phyloP scores from a whole-genome alignment of 2,113 vertebrate species.

The Ahaetulla prasina region DNA sequence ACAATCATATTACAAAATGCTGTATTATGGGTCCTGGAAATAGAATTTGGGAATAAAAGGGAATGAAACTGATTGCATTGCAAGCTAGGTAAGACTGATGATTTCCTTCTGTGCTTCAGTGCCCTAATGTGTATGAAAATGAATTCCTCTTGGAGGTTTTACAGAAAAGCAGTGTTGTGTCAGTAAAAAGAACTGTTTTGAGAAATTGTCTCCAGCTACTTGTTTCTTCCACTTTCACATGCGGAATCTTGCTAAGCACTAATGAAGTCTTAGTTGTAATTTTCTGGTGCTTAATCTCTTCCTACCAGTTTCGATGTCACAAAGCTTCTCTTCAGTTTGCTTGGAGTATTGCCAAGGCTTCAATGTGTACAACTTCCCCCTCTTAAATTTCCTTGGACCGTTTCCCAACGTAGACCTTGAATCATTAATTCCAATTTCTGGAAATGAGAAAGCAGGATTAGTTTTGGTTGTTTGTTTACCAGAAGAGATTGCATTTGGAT shows the following conservation, averaged over 20 bases:
- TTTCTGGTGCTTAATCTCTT: slow-evolving; percentile 21
- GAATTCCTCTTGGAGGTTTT: slow-evolving; percentile 48
- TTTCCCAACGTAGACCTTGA: slow-evolving; percentile 21
- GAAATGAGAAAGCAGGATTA: neutral
- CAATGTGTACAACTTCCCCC: neutral
- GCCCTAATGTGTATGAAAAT: slow-evolving; percentile 48
- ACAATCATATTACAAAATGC: slow-evolving; percentile 39
- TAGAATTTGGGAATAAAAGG: slow-evolving; percentile 33
- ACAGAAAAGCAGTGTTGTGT: slow-evolving; percentile 15
- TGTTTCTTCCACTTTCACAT: slow-evolving; percentile 17
- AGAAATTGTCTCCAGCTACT: slow-evolving; percentile 31
- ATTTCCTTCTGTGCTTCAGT: slow-evolving; percentile 40
- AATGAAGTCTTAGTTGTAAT: slow-evolving; percentile 9
- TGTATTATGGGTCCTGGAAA: slow-evolving; percentile 33
- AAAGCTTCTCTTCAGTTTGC: slow-evolving; percentile 6
- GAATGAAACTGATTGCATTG: slow-evolving; percentile 21
- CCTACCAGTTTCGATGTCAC: neutral
- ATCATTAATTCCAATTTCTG: slow-evolving; percentile 7
- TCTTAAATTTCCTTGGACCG: slow-evolving; percentile 8
- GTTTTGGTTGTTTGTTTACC: neutral
- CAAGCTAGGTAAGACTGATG: slow-evolving; percentile 39
- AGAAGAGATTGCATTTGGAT: slow-evolving; percentile 1
- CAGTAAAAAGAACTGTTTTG: slow-evolving; percentile 43
- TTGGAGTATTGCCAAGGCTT: slow-evolving; percentile 2
- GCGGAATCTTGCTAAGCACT: slow-evolving; percentile 21